Evolutionary conservation across 2,888 invertebrate genomes (phyloP).

Genomic region (Drosophila melanocephala): DNA sequence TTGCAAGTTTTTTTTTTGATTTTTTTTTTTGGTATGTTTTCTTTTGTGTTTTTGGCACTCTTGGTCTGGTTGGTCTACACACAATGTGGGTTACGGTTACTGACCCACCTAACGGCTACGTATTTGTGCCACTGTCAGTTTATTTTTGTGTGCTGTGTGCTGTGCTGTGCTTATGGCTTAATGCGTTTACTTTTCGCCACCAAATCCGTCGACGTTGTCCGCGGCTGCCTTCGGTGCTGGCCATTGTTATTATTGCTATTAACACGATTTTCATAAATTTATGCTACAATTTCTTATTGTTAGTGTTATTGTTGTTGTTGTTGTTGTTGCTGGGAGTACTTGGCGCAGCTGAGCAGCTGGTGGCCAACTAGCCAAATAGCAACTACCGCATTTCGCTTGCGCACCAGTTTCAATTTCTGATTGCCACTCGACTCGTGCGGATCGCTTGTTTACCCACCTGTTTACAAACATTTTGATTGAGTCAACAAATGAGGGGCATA

Average conservation of each 20-base stretch:
- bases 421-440: constrained; percentile 61
- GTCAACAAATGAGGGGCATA: constrained; percentile 38
- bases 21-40: not conserved
- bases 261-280: constrained; percentile 74
- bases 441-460: constrained; percentile 24
- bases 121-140: constrained; percentile 56
- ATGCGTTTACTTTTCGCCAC: constrained; percentile 47
- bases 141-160: not conserved
- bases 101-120: constrained; percentile 56
- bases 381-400: constrained; percentile 75
- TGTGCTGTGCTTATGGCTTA: constrained; percentile 28
- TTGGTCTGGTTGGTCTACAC: constrained; percentile 1
- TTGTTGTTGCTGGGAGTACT: constrained; percentile 41
- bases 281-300: constrained; percentile 43
- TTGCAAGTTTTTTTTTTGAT: constrained; percentile 23
- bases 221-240: constrained; percentile 10
- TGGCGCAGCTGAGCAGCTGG: constrained; percentile 22
- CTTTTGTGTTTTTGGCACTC: constrained; percentile 1
- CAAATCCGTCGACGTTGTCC: constrained; percentile 54
- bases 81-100: constrained; percentile 63
- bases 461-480: constrained; percentile 6
- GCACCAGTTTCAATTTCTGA: constrained; percentile 70
- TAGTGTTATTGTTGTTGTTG: constrained; percentile 17
- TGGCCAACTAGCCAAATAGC: constrained; percentile 32
- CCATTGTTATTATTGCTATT: constrained; percentile 68